Conservation (phyloP, 2,888 invertebrate genomes). For the Zonitis immaculata region DNA sequence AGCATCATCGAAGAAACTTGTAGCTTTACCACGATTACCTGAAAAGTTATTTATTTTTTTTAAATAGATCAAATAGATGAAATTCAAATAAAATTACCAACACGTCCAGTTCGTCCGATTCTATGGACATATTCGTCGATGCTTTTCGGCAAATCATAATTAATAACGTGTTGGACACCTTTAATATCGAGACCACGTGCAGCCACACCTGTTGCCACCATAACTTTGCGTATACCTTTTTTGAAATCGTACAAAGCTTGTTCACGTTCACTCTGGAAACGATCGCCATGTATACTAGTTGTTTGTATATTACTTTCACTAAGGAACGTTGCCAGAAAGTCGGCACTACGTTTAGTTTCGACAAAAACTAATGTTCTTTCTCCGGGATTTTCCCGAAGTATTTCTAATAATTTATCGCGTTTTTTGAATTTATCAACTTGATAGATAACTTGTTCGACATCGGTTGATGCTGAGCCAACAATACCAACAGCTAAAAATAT, state of each 20-base stretch:
- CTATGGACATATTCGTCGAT: conserved; percentile 95
- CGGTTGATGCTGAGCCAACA: conserved; percentile 88
- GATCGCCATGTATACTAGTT: conserved; percentile 72
- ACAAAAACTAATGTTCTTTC: conserved; percentile 79
- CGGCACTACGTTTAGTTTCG: conserved; percentile 83
- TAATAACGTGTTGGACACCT: conserved; percentile 83
- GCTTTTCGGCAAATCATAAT: conserved; percentile 83
- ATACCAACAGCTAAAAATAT: conserved; percentile 88
- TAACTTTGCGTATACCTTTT: conserved; percentile 65
- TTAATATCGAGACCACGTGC: conserved; percentile 89
- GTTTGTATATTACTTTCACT: conserved; percentile 70
- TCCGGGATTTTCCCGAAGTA: conserved; percentile 54
- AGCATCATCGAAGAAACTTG: conserved; percentile 72
- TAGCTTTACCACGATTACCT: conserved; percentile 80
- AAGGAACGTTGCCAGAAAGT: conserved; percentile 79
- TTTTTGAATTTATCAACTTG: conserved; percentile 67
- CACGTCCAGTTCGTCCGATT: conserved; percentile 91
- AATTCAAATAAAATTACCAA: too few relatives aligned
- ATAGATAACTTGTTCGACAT: conserved; percentile 78
- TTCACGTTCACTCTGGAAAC: conserved; percentile 69
- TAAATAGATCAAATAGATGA: too few relatives aligned
- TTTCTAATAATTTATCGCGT: conserved; percentile 59
- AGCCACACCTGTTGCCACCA: conserved; percentile 95
- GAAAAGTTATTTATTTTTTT: too few relatives aligned
- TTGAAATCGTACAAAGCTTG: conserved; percentile 75